Evolutionary conservation across 2,888 invertebrate genomes (phyloP), one percentile per base, ranked within the genome.

Genomic region (Eristalis tenax): DNA sequence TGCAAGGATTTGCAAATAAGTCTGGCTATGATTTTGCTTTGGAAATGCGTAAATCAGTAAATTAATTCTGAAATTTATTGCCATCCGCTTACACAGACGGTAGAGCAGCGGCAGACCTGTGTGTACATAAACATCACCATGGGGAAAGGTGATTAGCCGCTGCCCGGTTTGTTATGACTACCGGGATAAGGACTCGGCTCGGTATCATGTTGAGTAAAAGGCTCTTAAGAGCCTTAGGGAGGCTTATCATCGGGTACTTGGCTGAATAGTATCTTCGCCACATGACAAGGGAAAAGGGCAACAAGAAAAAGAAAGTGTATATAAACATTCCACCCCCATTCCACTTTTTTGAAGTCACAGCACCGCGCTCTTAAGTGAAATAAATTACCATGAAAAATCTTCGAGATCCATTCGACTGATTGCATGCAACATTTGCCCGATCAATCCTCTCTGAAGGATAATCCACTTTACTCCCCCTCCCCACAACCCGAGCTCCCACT

Each of bases 31-130:
- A 26, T 59, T 77, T 74, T 43, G n/a, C 61, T 18, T 65, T 64
- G 65, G 68, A 75, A 74, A 70, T 65, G 57, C 70, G 74, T 64
- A 65, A 82, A 82, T 78, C 85, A 82, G 82, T 82, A 82, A 82
- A 86, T 86, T 78, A 86, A 74, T 86, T 78, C 32, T 50, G 61
- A 74, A 74, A 86, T 86, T 82, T 86, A 86, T 86, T 82, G 77
- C 50, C 38, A 23, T 70, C 32, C 61, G 50, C 22, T 23, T 40
- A 32, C 32, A 32, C 10, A 63, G 28, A 26, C 40, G 70, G 22
- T 26, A 1, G 56, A 68, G 71, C 61, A 38, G 43, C 38, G 74
- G 35, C 32, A 59, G 61, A 61, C 40, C 56, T 22, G 18, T 32
- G 35, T 13, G 35, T 13, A 8, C 65, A 8, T 57, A 50, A 18